Percentiles rank a stretch among this genome's conserved stretches.
Conservation (phyloP, 2,888 invertebrate genomes). For the Tinea pellionella region DNA sequence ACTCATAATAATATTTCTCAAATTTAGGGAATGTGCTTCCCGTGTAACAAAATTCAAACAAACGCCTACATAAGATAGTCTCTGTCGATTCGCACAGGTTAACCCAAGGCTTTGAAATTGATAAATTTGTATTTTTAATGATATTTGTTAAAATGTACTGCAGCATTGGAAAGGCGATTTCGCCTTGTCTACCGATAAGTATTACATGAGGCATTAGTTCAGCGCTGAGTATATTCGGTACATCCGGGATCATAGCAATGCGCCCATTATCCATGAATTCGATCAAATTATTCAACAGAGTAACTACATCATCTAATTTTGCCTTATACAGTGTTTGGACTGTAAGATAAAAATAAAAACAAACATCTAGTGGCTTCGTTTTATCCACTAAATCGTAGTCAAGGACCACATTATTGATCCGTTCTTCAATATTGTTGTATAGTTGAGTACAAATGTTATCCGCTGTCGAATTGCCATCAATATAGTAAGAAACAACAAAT, state of each 20-base stretch:
- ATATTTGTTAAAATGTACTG: slow-evolving; percentile 64
- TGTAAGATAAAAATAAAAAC: slow-evolving; percentile 52
- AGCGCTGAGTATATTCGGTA: slow-evolving; percentile 32
- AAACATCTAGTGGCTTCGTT: slow-evolving; percentile 31
- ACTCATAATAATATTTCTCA: slow-evolving; percentile 39
- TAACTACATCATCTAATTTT: slow-evolving; percentile 40
- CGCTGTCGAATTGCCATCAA: slow-evolving; percentile 19
- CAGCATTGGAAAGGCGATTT: slow-evolving; percentile 67
- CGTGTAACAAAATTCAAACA: slow-evolving; percentile 60
- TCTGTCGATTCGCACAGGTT: slow-evolving; percentile 30
- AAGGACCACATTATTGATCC: slow-evolving; percentile 31
- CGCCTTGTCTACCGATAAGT: slow-evolving; percentile 41
- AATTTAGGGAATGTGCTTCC: slow-evolving; percentile 53
- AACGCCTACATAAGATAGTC: slow-evolving; percentile 9
- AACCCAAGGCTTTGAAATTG: slow-evolving; percentile 48
- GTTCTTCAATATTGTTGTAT: slow-evolving; percentile 40
- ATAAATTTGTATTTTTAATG: slow-evolving; percentile 48
- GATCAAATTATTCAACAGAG: slow-evolving; percentile 49
- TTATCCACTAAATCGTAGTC: slow-evolving; percentile 27
- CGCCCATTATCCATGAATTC: slow-evolving; percentile 45
- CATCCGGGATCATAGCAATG: slow-evolving; percentile 37
- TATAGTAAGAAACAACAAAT: slow-evolving; percentile 21
- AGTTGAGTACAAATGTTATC: slow-evolving; percentile 34
- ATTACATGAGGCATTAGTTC: slow-evolving; percentile 39
- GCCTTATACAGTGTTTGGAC: slow-evolving; percentile 46